These are phyloP conservation scores for Enhydra lutris DNA, from an alignment of 2,113 vertebrate genomes.

Conservation along the genomic window DNA sequence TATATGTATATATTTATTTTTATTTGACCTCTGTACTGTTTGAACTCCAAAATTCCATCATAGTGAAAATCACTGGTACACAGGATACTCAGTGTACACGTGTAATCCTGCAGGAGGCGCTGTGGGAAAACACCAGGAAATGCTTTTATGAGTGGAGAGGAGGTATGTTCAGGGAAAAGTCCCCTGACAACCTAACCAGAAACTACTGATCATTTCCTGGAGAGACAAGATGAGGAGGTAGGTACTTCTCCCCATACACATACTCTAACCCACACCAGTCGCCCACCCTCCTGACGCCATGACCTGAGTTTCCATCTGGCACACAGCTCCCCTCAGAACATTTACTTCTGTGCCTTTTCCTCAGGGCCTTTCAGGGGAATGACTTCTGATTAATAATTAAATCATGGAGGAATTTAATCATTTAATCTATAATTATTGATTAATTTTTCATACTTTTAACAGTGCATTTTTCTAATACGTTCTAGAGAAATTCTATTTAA, in stretches of 20 bases:
- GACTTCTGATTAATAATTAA: neutral
- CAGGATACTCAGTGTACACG: neutral
- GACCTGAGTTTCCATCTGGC: neutral
- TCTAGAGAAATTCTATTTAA: neutral
- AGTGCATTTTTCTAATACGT: neutral
- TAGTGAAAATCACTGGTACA: neutral
- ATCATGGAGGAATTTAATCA: neutral
- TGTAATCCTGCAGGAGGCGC: neutral
- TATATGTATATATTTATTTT: neutral
- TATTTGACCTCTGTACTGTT: neutral
- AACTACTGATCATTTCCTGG: neutral
- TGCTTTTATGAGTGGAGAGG: neutral
- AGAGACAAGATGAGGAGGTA: neutral
- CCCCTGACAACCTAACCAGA: neutral
- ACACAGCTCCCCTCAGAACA: neutral
- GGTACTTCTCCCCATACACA: fast-evolving
- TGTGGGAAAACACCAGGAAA: neutral
- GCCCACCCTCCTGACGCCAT: neutral
- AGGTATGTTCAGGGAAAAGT: neutral
- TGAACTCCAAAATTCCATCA: neutral
- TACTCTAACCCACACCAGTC: too few species aligned
- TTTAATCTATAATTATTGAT: neutral
- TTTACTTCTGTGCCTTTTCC: neutral
- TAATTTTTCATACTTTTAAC: neutral
- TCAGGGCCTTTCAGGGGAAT: neutral